Conservation (phyloP, 2,888 invertebrate genomes). For the Campaea margaritaria region DNA sequence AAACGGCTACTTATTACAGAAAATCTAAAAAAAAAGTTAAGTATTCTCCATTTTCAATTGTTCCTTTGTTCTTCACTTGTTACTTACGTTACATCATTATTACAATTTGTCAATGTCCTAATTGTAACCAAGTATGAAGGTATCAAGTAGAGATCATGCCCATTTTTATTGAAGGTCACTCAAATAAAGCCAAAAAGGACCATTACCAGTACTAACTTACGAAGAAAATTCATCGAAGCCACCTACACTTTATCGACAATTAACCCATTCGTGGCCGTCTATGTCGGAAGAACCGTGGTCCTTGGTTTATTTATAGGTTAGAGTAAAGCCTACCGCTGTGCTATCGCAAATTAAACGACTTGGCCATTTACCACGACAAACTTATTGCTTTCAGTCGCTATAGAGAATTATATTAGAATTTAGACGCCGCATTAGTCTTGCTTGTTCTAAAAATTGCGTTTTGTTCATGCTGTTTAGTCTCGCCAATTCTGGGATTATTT, state of each 20-base stretch:
- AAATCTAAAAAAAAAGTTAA: too few relatives aligned
- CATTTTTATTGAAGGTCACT: neutral
- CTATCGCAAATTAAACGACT: constrained; percentile 43
- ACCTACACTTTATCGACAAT: constrained; percentile 14
- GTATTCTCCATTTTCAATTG: too few relatives aligned
- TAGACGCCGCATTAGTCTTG: constrained; percentile 17
- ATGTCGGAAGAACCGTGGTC: constrained; percentile 8
- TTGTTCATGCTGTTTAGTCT: neutral
- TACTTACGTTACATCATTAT: too few relatives aligned
- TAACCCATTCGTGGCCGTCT: constrained; percentile 21
- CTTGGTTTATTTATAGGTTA: constrained; percentile 29
- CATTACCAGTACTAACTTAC: neutral
- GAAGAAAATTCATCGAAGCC: too few relatives aligned
- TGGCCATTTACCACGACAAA: constrained; percentile 39
- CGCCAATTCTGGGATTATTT: neutral
- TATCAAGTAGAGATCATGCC: neutral
- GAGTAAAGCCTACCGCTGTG: constrained; percentile 30
- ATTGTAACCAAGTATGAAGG: too few relatives aligned
- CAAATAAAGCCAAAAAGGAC: constrained; percentile 1
- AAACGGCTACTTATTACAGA: too few relatives aligned
- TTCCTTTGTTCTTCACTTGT: too few relatives aligned
- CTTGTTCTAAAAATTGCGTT: constrained; percentile 7
- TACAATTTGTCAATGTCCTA: too few relatives aligned
- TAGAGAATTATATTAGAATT: constrained; percentile 34
- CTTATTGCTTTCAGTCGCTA: constrained; percentile 15